Percentiles rank a stretch among this genome's conserved stretches.
phyloP scores from a whole-genome alignment of 2,888 invertebrate species.

The Ophion ventricosus region DNA sequence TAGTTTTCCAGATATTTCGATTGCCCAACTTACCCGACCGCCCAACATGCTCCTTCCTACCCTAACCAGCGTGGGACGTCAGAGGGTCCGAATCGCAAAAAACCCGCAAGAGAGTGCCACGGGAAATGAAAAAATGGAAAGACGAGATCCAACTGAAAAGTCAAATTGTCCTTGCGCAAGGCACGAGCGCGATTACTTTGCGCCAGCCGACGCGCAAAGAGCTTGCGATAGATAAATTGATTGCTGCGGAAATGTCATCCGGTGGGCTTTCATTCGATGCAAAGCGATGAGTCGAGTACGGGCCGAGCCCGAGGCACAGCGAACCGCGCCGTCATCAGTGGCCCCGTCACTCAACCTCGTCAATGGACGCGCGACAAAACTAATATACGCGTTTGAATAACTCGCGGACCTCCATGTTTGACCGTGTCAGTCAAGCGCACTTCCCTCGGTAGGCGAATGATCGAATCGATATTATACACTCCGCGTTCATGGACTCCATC shows the following conservation, averaged over 20 bases:
- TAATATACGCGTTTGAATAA: constrained; percentile 69
- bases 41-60: too few relatives aligned
- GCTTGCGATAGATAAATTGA: constrained; percentile 33
- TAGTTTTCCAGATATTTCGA: too few relatives aligned
- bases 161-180: constrained; percentile 17
- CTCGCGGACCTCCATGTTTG: constrained; percentile 65
- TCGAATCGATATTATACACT: constrained; percentile 41
- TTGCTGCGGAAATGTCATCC: neutral
- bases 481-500: constrained; percentile 18
- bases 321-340: constrained; percentile 62
- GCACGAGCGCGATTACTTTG: constrained; percentile 1
- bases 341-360: constrained; percentile 65
- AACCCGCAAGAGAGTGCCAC: neutral
- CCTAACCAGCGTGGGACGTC: too few relatives aligned
- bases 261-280: constrained; percentile 37
- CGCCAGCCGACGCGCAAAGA: neutral
- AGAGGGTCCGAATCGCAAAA: too few relatives aligned
- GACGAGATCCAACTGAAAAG: neutral
- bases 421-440: constrained; percentile 68
- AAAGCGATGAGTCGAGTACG: constrained; percentile 41
- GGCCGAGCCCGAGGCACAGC: constrained; percentile 49
- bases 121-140: neutral
- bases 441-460: constrained; percentile 60
- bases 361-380: constrained; percentile 51
- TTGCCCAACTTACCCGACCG: too few relatives aligned